These are phyloP conservation scores for Bagarius yarrelli DNA, from an alignment of 2,113 vertebrate genomes.

Conservation along the genomic window DNA sequence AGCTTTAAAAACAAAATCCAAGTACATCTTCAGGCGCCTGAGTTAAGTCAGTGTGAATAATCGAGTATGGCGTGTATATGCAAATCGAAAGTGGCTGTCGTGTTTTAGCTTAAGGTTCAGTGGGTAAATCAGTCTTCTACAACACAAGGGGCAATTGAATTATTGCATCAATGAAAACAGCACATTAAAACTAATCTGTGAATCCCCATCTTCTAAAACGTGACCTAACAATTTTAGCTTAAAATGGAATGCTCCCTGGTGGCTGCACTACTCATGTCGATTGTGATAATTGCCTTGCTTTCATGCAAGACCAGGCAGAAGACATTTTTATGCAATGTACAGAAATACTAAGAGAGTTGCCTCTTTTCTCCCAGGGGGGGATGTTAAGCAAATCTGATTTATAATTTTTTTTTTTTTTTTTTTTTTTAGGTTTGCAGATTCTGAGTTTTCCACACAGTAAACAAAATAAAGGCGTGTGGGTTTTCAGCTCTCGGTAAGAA, in stretches of 20 bases:
- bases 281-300: conserved; percentile 34
- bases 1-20: no score
- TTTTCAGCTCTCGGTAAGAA: neutral
- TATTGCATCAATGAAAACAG: conserved; percentile 3
- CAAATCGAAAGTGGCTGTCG: neutral
- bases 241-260: neutral
- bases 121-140: neutral
- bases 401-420: neutral
- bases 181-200: neutral
- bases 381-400: conserved; percentile 36
- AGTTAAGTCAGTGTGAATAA: neutral
- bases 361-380: conserved; percentile 29
- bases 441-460: conserved; percentile 36
- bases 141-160: neutral
- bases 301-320: conserved; percentile 31
- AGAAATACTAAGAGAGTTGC: conserved; percentile 39
- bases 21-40: no score
- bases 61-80: neutral
- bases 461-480: conserved; percentile 40
- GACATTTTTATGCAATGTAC: conserved; percentile 21
- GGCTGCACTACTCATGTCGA: neutral
- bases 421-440: conserved; percentile 20
- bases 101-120: neutral
- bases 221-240: conserved; percentile 9
- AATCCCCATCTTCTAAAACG: neutral